Evolutionary conservation across 2,888 invertebrate genomes (phyloP).

Genomic region (Lottia scabra): DNA sequence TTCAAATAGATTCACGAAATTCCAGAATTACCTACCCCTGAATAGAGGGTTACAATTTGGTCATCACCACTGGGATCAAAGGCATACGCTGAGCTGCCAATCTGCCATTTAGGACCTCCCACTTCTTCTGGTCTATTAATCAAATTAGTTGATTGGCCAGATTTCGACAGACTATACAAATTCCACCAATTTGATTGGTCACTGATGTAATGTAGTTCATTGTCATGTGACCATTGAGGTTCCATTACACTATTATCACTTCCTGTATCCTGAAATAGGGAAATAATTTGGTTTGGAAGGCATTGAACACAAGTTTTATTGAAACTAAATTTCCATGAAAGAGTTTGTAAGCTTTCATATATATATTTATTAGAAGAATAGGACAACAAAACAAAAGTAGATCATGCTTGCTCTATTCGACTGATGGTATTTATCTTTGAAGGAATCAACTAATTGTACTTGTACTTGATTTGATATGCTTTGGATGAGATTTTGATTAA

Average conservation of each 20-base stretch:
- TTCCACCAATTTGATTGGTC: conserved; percentile 70
- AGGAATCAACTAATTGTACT: too few relatives aligned
- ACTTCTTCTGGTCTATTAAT: conserved; percentile 50
- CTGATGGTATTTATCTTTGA: too few relatives aligned
- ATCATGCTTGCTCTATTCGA: too few relatives aligned
- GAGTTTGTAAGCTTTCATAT: too few relatives aligned
- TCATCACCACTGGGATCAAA: conserved; percentile 49
- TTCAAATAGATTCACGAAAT: too few relatives aligned
- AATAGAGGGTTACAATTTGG: conserved; percentile 44
- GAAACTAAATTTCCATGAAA: too few relatives aligned
- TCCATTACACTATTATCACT: conserved; percentile 61
- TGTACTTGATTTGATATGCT: too few relatives aligned
- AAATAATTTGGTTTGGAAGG: neutral
- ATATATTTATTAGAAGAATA: too few relatives aligned
- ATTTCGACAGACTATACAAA: conserved; percentile 59
- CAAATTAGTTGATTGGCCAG: conserved; percentile 54
- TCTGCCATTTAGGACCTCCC: conserved; percentile 64
- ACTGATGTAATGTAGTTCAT: conserved; percentile 62
- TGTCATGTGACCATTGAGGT: conserved; percentile 65
- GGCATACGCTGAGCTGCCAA: conserved; percentile 57
- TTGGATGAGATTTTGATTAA: too few relatives aligned
- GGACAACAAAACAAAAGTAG: too few relatives aligned
- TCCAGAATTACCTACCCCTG: conserved; percentile 37
- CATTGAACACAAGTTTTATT: too few relatives aligned
- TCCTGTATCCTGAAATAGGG: conserved; percentile 48